Evolutionary conservation across 2,888 invertebrate genomes (phyloP).

Genomic region (Hybos culiciformis): DNA sequence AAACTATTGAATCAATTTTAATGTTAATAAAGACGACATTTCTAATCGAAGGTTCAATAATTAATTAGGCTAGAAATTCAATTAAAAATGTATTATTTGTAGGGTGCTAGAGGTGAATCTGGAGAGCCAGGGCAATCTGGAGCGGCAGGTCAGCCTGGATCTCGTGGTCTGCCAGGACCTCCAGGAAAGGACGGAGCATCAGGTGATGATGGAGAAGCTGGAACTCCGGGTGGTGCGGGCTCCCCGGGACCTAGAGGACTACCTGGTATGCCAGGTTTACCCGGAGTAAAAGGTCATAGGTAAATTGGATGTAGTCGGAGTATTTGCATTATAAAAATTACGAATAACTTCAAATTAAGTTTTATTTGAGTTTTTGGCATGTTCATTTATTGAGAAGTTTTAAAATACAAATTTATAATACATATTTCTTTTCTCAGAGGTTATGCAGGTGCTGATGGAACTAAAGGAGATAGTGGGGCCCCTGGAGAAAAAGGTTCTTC

Average conservation of each 20-base stretch:
- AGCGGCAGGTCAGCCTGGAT: conserved; percentile 53
- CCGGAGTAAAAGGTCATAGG: conserved; percentile 72
- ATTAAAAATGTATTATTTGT: background rate
- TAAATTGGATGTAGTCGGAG: no score
- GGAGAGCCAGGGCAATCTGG: conserved; percentile 65
- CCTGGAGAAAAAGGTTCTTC: conserved; percentile 61
- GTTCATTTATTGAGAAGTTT: no score
- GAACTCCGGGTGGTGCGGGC: conserved; percentile 55
- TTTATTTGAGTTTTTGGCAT: no score
- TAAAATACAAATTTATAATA: no score
- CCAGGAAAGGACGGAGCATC: conserved; percentile 60
- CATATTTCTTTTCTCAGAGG: no score
- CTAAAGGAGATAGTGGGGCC: conserved; percentile 66
- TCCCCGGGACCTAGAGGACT: conserved; percentile 60
- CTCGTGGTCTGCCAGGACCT: conserved; percentile 55
- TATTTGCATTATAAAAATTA: no score
- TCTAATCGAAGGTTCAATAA: no score
- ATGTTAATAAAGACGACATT: no score
- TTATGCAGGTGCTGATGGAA: conserved; percentile 62
- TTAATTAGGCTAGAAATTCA: no score
- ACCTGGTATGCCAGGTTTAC: conserved; percentile 60
- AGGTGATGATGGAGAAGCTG: conserved; percentile 71
- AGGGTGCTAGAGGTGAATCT: conserved; percentile 60
- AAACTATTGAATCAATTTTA: background rate
- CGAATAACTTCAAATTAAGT: no score